phyloP scores from a whole-genome alignment of 2,888 invertebrate species.

The Chalcosyrphus nemorum region DNA sequence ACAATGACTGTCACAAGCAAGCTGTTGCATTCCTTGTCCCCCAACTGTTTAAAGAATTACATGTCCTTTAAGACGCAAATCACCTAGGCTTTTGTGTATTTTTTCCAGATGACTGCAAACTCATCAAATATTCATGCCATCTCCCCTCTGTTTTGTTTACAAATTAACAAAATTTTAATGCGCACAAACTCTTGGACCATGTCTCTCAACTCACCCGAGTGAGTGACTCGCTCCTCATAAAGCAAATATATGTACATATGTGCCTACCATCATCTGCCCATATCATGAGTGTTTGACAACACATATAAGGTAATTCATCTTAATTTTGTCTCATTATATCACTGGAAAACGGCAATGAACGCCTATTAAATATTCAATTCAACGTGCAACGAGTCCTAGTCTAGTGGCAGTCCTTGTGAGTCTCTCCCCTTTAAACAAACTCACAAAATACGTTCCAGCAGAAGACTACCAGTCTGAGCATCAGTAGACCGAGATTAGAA shows the following conservation, averaged over 20 bases:
- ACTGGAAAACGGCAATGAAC: conserved; percentile 63
- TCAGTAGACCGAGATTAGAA: conserved; percentile 59
- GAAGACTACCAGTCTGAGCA: conserved; percentile 1
- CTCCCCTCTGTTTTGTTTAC: neutral
- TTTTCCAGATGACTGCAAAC: too few species aligned
- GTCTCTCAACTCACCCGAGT: too few species aligned
- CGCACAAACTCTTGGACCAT: neutral
- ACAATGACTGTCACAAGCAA: too few species aligned
- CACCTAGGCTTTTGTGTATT: too few species aligned
- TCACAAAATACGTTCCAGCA: conserved; percentile 35
- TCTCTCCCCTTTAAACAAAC: conserved; percentile 1
- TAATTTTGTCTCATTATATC: conserved; percentile 67
- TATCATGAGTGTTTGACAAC: conserved; percentile 32
- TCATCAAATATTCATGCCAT: too few species aligned
- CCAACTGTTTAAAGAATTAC: too few species aligned
- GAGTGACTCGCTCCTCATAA: neutral
- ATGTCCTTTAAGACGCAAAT: too few species aligned
- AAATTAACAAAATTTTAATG: neutral
- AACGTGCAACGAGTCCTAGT: neutral
- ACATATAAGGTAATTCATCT: conserved; percentile 61
- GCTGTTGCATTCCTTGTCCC: too few species aligned
- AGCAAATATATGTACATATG: too few species aligned
- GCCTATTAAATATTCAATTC: conserved; percentile 65
- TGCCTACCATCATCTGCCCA: neutral
- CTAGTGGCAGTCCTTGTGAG: neutral